Base-by-base conservation (phyloP, 2,888 invertebrate species). In the Acanthococcus lagerstroemiae region DNA sequence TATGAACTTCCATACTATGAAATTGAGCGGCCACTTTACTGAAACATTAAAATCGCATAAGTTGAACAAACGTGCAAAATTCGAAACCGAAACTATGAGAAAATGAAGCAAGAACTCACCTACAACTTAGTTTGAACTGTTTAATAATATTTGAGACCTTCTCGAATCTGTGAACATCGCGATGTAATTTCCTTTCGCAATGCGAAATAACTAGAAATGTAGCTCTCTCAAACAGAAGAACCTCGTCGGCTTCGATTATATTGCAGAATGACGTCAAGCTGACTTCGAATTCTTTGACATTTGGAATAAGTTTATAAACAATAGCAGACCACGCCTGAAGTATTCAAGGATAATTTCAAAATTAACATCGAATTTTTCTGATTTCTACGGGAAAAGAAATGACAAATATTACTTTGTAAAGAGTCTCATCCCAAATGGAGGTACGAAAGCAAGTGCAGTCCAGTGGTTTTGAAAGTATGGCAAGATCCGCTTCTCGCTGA, bases 101-200 rank as follows among this genome's bases (percentile, higher is more conserved):
- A n/a, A n/a, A n/a, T n/a, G n/a, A n/a, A n/a, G n/a, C n/a, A 50
- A 26, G 19, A 6, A 70, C 68, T 72, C 72, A 81, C 82, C 81
- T 84, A 79, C 99, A 99, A 70, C 95, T 96, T 60, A 99, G 80
- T 77, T 99, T 99, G 78, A 99, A 99, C 79, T 99, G 99, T 77
- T 99, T 99, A 70, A 99, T 97, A 72, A 99, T 99, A 79, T 99
- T 99, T 65, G 97, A 97, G 65, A 99, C 97, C 78, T 99, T 99
- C 78, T 99, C 99, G 79, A 99, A 99, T 71, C 99, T 85, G 78
- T 99, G 96, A 48, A 91, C 86, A 78, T 99, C 99, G 70, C 89
- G 84, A 78, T 99, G 96, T 69, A 85, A 84, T 76, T 88, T 86
- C 72, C 92, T 83, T 78, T 95, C 91, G 76, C 92, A 94, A 78